Evolutionary conservation across 2,888 invertebrate species (phyloP).

Genomic region (Sussaba pulchella): DNA sequence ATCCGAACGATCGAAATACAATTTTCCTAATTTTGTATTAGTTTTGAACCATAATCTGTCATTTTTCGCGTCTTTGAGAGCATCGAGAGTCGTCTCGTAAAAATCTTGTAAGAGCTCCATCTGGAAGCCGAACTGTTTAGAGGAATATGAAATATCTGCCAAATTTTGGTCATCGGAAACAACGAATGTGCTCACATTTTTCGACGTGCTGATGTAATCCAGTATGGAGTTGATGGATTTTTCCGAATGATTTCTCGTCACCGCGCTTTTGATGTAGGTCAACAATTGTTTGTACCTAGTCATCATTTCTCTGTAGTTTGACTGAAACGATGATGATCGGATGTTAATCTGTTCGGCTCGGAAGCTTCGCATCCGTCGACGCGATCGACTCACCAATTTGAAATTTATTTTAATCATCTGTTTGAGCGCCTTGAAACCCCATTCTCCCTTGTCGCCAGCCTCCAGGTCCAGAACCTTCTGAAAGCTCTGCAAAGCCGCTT

Average conservation of each 20-base stretch:
- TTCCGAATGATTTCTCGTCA: slow-evolving; percentile 99
- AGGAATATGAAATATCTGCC: slow-evolving; percentile 58
- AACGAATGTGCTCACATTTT: slow-evolving; percentile 91
- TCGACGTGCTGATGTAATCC: slow-evolving; percentile 99
- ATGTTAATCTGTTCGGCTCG: slow-evolving; percentile 12
- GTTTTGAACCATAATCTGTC: slow-evolving; percentile 99
- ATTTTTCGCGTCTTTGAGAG: slow-evolving; percentile 98
- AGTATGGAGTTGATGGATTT: slow-evolving; percentile 99
- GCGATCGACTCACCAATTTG: slow-evolving; percentile 90
- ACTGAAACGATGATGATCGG: slow-evolving; percentile 85
- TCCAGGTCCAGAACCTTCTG: slow-evolving; percentile 98
- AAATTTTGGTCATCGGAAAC: background rate
- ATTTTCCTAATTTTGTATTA: slow-evolving; percentile 98
- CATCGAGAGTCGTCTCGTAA: slow-evolving; percentile 98
- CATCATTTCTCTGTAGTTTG: slow-evolving; percentile 98
- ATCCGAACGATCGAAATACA: slow-evolving; percentile 98
- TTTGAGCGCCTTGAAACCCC: slow-evolving; percentile 99
- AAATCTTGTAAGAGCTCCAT: slow-evolving; percentile 99
- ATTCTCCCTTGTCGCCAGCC: slow-evolving; percentile 99
- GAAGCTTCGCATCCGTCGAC: background rate
- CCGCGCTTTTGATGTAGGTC: slow-evolving; percentile 99
- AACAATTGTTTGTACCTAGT: slow-evolving; percentile 96
- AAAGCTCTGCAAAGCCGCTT: slow-evolving; percentile 96
- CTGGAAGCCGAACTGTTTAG: slow-evolving; percentile 85
- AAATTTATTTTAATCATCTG: slow-evolving; percentile 99